Evolutionary conservation across 2,797 vertebrate genomes (phyloP), one percentile per base, ranked within the genome.

Genomic region (Rhyacichthys aspro): DNA sequence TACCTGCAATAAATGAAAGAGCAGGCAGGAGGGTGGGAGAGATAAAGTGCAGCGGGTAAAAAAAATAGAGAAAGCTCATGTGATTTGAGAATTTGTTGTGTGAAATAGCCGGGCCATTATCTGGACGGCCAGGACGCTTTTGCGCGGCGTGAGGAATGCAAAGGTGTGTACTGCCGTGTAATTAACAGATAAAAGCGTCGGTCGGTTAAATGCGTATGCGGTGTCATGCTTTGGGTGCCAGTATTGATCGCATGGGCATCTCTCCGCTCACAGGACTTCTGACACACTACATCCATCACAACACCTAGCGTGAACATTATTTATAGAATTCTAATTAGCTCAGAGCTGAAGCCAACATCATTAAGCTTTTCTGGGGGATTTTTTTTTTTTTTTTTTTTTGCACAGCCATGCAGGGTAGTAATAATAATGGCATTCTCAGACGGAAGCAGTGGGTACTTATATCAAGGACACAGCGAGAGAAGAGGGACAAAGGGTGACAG

Each of bases 281-380:
- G 93, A 94, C 93, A 94, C 92, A 91, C 61, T 49, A 44, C 90
- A 94, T 95, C 92, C 85, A 91, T 92, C 90, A 93, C 63, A 8
- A 43, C 78, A 79, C 81, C 84, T 79, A 82, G 83, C 78, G 79
- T 72, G 70, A 72, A 72, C 86, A 86, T n/a, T 95, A 95, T 94
- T 94, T 95, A 95, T 94, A 94, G 92, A 90, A 88, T 92, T 93
- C 91, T 94, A 95, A 95, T 95, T 94, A 95, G 90, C 79, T 91
- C 78, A 87, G 88, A 88, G 88, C 86, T 62, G 87, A 77, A 78
- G 81, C 88, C 93, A 91, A 90, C 88, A 84, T 94, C 89, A 93
- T 95, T 94, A 94, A 90, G 78, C 89, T 82, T 87, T 88, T 66
- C 59, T 46, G 1, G 5, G n/a, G 1, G 38, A 39, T 49, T 10